Conservation (phyloP, 2,888 invertebrate species). For the Caenorhabditis doughertyi region DNA sequence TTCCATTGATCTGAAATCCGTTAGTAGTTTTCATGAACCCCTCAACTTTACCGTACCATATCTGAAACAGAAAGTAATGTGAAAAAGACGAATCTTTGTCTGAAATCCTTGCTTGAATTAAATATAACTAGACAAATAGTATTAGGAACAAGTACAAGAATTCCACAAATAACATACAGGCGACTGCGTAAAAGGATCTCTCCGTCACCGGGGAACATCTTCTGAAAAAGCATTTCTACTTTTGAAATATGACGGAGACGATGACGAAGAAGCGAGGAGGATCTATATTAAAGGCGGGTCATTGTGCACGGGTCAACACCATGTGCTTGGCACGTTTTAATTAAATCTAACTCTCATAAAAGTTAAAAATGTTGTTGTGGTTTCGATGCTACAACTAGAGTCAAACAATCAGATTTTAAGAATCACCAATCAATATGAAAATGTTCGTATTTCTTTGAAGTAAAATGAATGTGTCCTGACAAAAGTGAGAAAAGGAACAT, state of each 20-base stretch:
- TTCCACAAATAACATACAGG: conserved; percentile 66
- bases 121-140: conserved; percentile 64
- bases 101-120: conserved; percentile 68
- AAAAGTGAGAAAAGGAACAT: neutral
- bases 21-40: neutral
- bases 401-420: neutral
- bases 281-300: conserved; percentile 48
- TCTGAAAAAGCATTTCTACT: conserved; percentile 47
- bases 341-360: conserved; percentile 36
- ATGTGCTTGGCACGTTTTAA: conserved; percentile 59
- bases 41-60: conserved; percentile 52
- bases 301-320: conserved; percentile 43
- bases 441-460: neutral
- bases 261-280: conserved; percentile 10
- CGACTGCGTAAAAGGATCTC: conserved; percentile 61
- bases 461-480: neutral
- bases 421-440: neutral
- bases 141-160: conserved; percentile 65
- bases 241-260: neutral
- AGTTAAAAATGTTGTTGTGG: conserved; percentile 12
- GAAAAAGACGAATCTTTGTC: conserved; percentile 67
- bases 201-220: conserved; percentile 55
- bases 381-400: neutral
- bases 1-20: conserved; percentile 67
- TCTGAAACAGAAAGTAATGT: conserved; percentile 66